phyloP scores from a whole-genome alignment of 2,797 vertebrate species.

The Pempheris klunzingeri region DNA sequence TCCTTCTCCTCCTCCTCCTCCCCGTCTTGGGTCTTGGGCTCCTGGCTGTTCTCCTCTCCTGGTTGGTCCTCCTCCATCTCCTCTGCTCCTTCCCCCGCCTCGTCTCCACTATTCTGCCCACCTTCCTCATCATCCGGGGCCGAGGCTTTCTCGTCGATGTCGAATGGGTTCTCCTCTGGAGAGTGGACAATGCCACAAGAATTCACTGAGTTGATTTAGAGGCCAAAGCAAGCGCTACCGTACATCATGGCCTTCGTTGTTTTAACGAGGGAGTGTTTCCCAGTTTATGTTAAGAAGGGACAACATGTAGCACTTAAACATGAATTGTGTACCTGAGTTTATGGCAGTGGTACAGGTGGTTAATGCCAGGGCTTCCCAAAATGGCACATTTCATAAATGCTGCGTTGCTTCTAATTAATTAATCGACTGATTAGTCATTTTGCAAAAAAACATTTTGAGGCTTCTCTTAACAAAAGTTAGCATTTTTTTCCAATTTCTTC shows the following conservation, averaged over 20 bases:
- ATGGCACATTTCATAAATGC: no score
- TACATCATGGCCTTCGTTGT: not conserved
- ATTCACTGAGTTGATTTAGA: not conserved
- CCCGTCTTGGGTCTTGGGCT: slow-evolving; percentile 78
- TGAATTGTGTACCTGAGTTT: no score
- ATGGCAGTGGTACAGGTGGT: no score
- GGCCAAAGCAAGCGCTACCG: not conserved
- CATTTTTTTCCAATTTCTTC: no score
- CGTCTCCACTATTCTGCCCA: slow-evolving; percentile 60
- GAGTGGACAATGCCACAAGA: not conserved
- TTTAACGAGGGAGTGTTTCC: not conserved
- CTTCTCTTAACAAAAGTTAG: no score
- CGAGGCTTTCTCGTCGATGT: slow-evolving; percentile 87
- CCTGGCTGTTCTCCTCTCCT: slow-evolving; percentile 72
- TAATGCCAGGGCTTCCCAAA: no score
- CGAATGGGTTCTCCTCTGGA: slow-evolving; percentile 90
- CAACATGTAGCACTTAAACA: not conserved
- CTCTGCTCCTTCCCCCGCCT: slow-evolving; percentile 67
- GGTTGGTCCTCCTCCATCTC: slow-evolving; percentile 74
- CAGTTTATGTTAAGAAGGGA: not conserved
- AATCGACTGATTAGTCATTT: no score
- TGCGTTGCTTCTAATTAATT: no score
- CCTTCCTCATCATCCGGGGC: slow-evolving; percentile 81
- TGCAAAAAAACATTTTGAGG: no score
- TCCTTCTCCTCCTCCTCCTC: slow-evolving; percentile 68